Evolutionary conservation across 2,797 vertebrate species (phyloP), one percentile per base, ranked within the genome.

Genomic region (Enteromius radiatus): DNA sequence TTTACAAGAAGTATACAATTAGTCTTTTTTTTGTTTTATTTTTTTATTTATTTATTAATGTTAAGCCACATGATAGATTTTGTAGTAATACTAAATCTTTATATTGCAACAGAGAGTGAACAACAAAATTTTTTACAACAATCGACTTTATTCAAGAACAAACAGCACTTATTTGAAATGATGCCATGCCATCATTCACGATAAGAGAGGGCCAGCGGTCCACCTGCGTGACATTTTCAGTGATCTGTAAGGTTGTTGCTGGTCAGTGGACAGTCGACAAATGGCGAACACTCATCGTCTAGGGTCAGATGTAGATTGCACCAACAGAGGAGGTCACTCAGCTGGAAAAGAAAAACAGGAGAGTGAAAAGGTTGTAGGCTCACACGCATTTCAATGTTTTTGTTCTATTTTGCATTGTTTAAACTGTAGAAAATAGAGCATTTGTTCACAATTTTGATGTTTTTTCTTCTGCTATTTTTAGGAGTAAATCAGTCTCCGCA

Each of bases 231-330:
- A 93, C 93, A 93, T 95, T 94, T 94, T 89, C 93, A 93, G 93
- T 91, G 92, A 90, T 92, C 47, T 86, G 91, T 85, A 85, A 91
- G 91, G 92, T 90, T 92, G 91, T 93, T 93, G 93, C 92, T 92
- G 93, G 92, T 94, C 91, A 92, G 88, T 93, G 91, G 91, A 91
- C 92, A 94, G 91, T 87, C 93, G 92, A 92, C 91, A 93, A 93
- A 93, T 49, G 89, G 86, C 90, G 91, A 90, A 92, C 92, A 90
- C 86, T 84, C 83, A 86, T 89, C 84, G 89, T 92, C 88, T 89
- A 82, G 87, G 92, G 92, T 92, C 86, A 88, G 81, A 88, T 87
- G 92, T 92, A 91, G 92, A 93, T 93, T 93, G 92, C 90, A 87
- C 89, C 88, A 89, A 82, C 90, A 74, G 90, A 90, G 88, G 91